Evolutionary conservation across 2,113 vertebrate species (phyloP), one percentile per base, ranked within the genome.

Genomic region (Prolemur simus): DNA sequence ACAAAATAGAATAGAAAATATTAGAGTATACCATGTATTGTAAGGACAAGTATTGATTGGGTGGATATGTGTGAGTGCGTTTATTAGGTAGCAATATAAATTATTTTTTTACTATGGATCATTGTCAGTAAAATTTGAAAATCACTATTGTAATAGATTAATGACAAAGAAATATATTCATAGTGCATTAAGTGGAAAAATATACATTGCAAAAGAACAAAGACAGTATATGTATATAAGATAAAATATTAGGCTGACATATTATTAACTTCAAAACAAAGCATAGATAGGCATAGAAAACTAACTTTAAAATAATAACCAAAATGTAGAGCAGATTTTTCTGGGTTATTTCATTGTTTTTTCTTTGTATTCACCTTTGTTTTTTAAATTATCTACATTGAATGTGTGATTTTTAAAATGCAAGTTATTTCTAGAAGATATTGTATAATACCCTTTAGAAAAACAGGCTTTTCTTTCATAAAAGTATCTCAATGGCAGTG

Each of bases 241-340:
- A 91, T 71, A 94, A 96, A 96, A 80, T 90, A 81, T 73, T 87
- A 94, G n/a, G 25, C 32, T 32, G n/a, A 87, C 96, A 92, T 37
- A 92, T 68, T 87, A 80, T 73, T 81, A 56, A 21, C 34, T 80
- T 95, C 8, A 9, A 94, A 92, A 74, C 27, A 96, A 86, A 89
- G 15, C 21, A 77, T 82, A 49, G 39, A 76, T 39, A 92, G 20
- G 5, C 58, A 92, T 37, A 94, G 69, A 96, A 97, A 87, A 69
- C 15, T 69, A 94, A 88, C 60, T 63, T 15, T 85, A 69, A 84
- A 93, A 92, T 83, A 94, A 49, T 56, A 94, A 76, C 42, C 34
- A 63, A 94, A 96, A 77, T 52, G 18, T 64, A 68, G 29, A 94
- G 39, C 92, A 81, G 64, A 96, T 91, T 94, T 94, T 96, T 77